phyloP scores from a whole-genome alignment of 2,113 vertebrate species.

The Pteropus alecto region DNA sequence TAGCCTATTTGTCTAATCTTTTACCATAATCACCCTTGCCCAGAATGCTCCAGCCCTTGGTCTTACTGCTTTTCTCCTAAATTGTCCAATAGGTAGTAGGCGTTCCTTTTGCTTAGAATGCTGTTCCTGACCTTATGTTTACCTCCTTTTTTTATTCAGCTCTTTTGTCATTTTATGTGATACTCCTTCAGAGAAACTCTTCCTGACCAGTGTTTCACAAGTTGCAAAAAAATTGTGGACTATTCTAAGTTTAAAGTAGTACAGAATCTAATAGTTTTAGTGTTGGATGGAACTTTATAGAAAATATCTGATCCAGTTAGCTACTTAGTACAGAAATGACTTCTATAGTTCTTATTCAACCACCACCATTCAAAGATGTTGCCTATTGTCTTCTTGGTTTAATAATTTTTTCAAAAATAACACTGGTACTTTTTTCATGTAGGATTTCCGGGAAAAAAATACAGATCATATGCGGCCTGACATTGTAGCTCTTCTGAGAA shows the following conservation, averaged over 20 bases:
- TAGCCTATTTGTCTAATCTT: neutral
- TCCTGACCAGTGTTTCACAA: neutral
- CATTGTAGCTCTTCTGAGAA: constrained; percentile 95
- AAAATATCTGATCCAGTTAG: neutral
- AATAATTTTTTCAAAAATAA: constrained; percentile 36
- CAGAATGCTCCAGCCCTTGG: neutral
- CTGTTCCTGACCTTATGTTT: neutral
- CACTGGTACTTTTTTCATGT: neutral
- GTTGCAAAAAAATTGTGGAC: neutral
- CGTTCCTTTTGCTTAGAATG: neutral
- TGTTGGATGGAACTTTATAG: neutral
- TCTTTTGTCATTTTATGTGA: neutral
- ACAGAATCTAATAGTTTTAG: neutral
- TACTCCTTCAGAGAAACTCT: neutral
- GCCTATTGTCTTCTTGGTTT: neutral
- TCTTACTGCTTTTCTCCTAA: neutral
- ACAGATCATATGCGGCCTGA: constrained; percentile 99
- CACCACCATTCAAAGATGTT: neutral
- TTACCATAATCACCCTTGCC: neutral
- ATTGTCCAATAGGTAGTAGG: neutral
- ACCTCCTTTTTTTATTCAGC: neutral
- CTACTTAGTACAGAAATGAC: neutral
- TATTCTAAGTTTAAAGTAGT: constrained; percentile 11
- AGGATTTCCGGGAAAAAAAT: constrained; percentile 99
- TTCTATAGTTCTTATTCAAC: neutral